Conservation (phyloP, 2,797 vertebrate genomes). For the Aeoliscus strigatus region DNA sequence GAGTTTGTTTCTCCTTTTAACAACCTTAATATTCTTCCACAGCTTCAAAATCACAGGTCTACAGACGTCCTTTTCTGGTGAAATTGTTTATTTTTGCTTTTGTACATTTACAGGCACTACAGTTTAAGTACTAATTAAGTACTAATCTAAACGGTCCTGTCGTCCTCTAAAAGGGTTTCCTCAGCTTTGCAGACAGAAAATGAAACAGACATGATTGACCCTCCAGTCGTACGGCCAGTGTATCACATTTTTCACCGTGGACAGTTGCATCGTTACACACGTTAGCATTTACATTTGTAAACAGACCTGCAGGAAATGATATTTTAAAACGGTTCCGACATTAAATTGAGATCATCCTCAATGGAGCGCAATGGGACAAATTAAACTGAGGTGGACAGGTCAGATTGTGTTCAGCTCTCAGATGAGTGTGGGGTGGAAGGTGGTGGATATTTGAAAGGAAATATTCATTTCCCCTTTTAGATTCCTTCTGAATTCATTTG, state of each 20-base stretch:
- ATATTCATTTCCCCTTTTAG: constrained; percentile 19
- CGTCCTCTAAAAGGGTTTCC: constrained; percentile 25
- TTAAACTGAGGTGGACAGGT: constrained; percentile 40
- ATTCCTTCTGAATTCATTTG: constrained; percentile 37
- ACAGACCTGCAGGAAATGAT: constrained; percentile 23
- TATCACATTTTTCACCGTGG: constrained; percentile 48
- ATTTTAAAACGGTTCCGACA: constrained; percentile 8
- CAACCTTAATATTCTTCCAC: too few relatives aligned
- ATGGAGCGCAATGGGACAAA: too few relatives aligned
- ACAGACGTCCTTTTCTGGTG: constrained; percentile 40
- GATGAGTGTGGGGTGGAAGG: constrained; percentile 7
- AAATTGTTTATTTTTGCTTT: constrained; percentile 61
- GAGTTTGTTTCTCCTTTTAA: too few relatives aligned
- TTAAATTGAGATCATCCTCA: constrained; percentile 10
- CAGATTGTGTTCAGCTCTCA: constrained; percentile 12
- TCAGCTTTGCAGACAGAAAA: constrained; percentile 28
- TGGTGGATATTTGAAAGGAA: constrained; percentile 31
- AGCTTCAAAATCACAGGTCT: constrained; percentile 1
- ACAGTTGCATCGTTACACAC: constrained; percentile 21
- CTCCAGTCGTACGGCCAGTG: constrained; percentile 33
- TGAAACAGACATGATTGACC: constrained; percentile 36
- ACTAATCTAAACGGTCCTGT: constrained; percentile 57
- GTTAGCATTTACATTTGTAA: constrained; percentile 20
- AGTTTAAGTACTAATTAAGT: constrained; percentile 66
- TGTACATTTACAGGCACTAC: constrained; percentile 70